These are phyloP conservation scores for Steatornis caripensis DNA, from an alignment of 2,113 vertebrate genomes.

Conservation along the genomic window DNA sequence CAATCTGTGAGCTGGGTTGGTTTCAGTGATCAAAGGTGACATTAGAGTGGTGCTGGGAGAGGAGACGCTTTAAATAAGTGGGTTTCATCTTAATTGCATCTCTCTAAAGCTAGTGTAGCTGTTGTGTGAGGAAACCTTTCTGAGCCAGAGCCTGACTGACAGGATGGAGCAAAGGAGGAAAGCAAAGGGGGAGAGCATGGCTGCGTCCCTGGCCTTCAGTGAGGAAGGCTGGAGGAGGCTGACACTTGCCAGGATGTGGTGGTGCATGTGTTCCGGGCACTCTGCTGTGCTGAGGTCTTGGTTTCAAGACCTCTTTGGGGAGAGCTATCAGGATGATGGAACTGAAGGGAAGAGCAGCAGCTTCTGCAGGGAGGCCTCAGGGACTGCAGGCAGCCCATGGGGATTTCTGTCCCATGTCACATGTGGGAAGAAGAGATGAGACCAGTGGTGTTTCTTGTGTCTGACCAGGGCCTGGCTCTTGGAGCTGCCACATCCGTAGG, in stretches of 20 bases:
- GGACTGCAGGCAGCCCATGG: background rate
- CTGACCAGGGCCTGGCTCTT: background rate
- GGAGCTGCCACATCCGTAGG: background rate
- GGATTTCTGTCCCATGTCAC: background rate
- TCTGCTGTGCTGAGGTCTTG: background rate
- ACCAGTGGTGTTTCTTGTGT: background rate
- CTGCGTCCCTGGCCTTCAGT: background rate
- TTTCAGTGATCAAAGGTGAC: constrained; percentile 46
- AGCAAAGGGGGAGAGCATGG: background rate
- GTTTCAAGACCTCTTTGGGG: background rate
- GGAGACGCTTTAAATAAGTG: constrained; percentile 26
- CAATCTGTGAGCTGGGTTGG: background rate
- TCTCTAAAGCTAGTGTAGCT: background rate
- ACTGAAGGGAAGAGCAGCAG: background rate
- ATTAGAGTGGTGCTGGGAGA: background rate
- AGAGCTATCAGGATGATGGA: background rate
- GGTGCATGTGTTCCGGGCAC: background rate
- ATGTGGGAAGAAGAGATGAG: background rate
- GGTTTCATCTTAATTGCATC: constrained; percentile 47
- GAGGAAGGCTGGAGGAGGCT: background rate
- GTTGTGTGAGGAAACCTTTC: background rate
- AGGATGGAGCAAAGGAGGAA: background rate
- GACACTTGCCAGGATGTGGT: background rate
- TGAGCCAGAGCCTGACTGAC: background rate
- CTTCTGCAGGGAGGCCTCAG: background rate